Evolutionary conservation across 2,113 vertebrate species (phyloP).

Genomic region (Felis chaus): DNA sequence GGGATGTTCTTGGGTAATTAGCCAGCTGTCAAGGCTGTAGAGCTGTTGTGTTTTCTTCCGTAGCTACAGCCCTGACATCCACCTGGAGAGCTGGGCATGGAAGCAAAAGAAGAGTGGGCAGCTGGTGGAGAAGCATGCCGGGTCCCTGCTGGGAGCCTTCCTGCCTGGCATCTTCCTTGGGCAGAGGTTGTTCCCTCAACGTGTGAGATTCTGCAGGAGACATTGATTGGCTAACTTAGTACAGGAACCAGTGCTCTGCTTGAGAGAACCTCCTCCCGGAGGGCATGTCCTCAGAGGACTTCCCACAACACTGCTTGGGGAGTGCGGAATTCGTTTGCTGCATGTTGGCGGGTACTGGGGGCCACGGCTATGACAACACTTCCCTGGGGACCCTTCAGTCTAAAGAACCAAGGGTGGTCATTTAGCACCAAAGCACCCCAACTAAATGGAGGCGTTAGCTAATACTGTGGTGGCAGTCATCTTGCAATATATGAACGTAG

Average conservation of each 20-base stretch:
- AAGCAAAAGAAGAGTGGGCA: not conserved
- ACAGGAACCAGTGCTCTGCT: not conserved
- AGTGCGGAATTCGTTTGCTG: not conserved
- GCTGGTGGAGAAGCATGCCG: not conserved
- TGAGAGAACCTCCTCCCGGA: not conserved
- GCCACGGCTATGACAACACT: not conserved
- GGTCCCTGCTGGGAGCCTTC: not conserved
- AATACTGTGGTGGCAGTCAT: accelerated
- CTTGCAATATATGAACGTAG: accelerated
- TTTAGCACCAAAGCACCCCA: not conserved
- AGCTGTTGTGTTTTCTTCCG: not conserved
- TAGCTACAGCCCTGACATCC: no score
- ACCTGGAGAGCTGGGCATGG: not conserved
- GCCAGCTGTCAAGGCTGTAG: not conserved
- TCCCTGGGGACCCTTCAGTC: not conserved
- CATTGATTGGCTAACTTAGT: not conserved
- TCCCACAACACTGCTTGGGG: no score
- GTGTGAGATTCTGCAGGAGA: not conserved
- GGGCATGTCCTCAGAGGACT: not conserved
- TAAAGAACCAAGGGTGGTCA: not conserved
- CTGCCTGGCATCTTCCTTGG: not conserved
- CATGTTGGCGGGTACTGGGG: not conserved
- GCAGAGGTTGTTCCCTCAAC: not conserved
- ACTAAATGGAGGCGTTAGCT: not conserved
- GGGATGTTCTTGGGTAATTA: not conserved